Evolutionary conservation across 2,797 vertebrate genomes (phyloP).

Genomic region (Remorina albescens): DNA sequence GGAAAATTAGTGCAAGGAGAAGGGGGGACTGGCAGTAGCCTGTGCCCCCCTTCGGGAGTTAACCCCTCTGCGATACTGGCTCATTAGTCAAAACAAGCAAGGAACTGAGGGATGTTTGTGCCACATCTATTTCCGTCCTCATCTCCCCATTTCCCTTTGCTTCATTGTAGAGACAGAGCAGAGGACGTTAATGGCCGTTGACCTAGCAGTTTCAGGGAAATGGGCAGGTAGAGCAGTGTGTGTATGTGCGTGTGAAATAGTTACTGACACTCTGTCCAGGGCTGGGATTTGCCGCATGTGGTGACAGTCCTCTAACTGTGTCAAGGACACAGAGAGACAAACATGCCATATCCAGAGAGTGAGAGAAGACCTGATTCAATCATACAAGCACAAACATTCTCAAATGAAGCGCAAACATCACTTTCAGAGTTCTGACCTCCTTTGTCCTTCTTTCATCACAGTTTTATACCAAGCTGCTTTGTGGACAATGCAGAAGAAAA

Average conservation of each 20-base stretch:
- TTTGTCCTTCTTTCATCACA: conserved; percentile 10
- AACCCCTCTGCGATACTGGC: conserved; percentile 61
- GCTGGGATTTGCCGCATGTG: conserved; percentile 39
- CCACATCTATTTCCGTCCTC: conserved; percentile 79
- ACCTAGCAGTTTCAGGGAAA: conserved; percentile 58
- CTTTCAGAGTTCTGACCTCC: conserved; percentile 21
- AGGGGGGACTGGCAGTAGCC: conserved; percentile 54
- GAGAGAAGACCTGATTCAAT: conserved; percentile 44
- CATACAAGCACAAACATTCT: conserved; percentile 17
- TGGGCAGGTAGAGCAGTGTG: conserved; percentile 49
- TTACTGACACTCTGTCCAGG: conserved; percentile 45
- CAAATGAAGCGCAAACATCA: conserved; percentile 18
- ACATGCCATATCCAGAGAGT: conserved; percentile 32
- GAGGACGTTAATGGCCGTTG: conserved; percentile 56
- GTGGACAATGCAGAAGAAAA: neutral
- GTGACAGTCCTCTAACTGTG: conserved; percentile 66
- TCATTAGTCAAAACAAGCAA: conserved; percentile 80
- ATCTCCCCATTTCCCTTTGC: conserved; percentile 46
- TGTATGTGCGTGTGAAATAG: conserved; percentile 6
- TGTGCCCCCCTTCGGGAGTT: conserved; percentile 64
- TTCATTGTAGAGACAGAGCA: conserved; percentile 54
- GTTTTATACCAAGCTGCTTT: conserved; percentile 29
- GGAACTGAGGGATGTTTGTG: conserved; percentile 60
- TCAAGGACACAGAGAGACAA: conserved; percentile 74
- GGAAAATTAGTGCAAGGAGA: conserved; percentile 80